Conservation (phyloP, 2,888 invertebrate species). For the Encarsia formosa region DNA sequence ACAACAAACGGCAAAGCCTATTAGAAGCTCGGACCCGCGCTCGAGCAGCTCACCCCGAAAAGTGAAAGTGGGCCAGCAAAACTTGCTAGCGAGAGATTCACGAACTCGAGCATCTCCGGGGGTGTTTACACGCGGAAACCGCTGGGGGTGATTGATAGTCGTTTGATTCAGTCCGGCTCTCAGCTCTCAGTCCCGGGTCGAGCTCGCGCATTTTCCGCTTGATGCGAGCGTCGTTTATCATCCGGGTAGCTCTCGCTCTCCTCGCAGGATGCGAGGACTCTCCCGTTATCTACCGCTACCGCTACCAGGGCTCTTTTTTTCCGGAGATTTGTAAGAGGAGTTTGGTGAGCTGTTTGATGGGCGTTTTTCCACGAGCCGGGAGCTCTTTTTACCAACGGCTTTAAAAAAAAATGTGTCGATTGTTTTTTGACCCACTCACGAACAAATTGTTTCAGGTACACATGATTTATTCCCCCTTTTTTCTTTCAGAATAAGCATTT, state of each 20-base stretch:
- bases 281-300: conserved; percentile 9
- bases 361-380: too few species aligned
- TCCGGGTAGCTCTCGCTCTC: conserved; percentile 16
- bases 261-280: background rate
- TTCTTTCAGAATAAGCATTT: too few species aligned
- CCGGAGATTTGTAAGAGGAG: too few species aligned
- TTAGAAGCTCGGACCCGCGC: too few species aligned
- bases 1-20: too few species aligned
- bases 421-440: too few species aligned
- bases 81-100: background rate
- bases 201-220: conserved; percentile 42
- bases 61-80: conserved; percentile 1
- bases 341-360: too few species aligned
- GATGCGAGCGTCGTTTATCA: conserved; percentile 45
- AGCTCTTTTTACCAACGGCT: too few species aligned
- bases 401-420: too few species aligned
- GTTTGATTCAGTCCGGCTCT: conserved; percentile 42
- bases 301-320: background rate
- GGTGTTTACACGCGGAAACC: conserved; percentile 31
- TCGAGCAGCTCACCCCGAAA: too few species aligned
- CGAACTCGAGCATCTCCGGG: background rate
- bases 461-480: too few species aligned
- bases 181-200: conserved; percentile 1
- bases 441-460: too few species aligned
- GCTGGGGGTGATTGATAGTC: conserved; percentile 41